phyloP scores from a whole-genome alignment of 2,113 vertebrate species.

The Cyanoderma ruficeps region DNA sequence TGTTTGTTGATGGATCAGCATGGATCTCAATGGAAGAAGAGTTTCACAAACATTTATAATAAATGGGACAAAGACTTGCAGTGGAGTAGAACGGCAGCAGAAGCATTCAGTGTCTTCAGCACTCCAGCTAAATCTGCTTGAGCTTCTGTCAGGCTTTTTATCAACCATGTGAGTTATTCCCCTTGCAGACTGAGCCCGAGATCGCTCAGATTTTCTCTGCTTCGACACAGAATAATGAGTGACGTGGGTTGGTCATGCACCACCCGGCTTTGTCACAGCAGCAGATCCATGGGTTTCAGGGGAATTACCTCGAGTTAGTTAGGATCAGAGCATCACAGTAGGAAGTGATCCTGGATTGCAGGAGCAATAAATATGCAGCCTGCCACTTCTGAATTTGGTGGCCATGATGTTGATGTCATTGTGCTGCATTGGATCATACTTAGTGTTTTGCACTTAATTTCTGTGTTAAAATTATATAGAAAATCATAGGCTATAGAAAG shows the following conservation, averaged over 20 bases:
- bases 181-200: neutral
- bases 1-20: neutral
- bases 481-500: neutral
- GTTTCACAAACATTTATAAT: neutral
- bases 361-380: neutral
- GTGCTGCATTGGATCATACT: neutral
- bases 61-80: neutral
- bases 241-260: neutral
- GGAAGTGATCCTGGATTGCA: neutral
- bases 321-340: neutral
- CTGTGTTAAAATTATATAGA: neutral
- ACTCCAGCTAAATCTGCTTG: neutral
- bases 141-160: neutral
- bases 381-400: neutral
- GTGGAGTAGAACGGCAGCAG: neutral
- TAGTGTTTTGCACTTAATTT: neutral
- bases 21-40: neutral
- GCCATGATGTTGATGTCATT: neutral
- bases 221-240: neutral
- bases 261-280: neutral
- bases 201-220: neutral
- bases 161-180: neutral
- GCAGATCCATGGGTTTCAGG: neutral
- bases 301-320: neutral
- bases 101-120: neutral